Base-by-base conservation (phyloP, 2,113 vertebrate species). In the Rattus norvegicus region DNA sequence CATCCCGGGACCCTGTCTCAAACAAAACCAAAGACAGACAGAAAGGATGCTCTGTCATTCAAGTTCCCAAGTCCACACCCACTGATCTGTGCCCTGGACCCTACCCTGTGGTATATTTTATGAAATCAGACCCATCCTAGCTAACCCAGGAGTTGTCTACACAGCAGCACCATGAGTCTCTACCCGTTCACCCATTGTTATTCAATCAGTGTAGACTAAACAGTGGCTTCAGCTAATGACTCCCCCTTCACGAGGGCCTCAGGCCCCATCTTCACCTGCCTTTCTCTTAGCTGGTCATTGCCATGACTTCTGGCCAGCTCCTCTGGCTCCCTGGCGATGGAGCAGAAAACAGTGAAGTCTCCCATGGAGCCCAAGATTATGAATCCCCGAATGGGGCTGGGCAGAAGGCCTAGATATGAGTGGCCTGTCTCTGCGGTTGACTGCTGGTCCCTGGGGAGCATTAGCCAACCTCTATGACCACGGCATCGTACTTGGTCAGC, bases 351-450 rank as follows among this genome's bases (percentile, higher is more conserved):
- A 0, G 11, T 73, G 76, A 1, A 3, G 36, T 39, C 52, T 61
- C 65, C 12, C 56, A 16, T 75, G 0, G 0, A 52, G 56, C 39
- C 88, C 17, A 14, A 14, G 56, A 8, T 39, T 10, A 39, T 30
- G n/a, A 7, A 28, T 22, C 13, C 0, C 11, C 8, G 59, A 69
- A 7, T 11, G 33, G 56, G 49, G 52, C 13, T 3, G 14, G n/a
- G 20, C 2, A 70, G 43, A 54, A 73, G 84, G 28, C 19, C 3
- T 20, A 30, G 61, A 7, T 30, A 5, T 17, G 26, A 49, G 26
- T 1, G 30, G 28, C 36, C 6, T 5, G 39, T 43, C 22, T 30
- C 47, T 84, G 39, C 43, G 10, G 2, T 2, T 28, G 54, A 63
- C 43, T 47, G n/a, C n/a, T 26, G 26, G n/a, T 13, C 28, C n/a